Percentiles rank a stretch among this genome's conserved stretches.
phyloP scores from a whole-genome alignment of 2,797 vertebrate species.

The Apogon hyalosoma region DNA sequence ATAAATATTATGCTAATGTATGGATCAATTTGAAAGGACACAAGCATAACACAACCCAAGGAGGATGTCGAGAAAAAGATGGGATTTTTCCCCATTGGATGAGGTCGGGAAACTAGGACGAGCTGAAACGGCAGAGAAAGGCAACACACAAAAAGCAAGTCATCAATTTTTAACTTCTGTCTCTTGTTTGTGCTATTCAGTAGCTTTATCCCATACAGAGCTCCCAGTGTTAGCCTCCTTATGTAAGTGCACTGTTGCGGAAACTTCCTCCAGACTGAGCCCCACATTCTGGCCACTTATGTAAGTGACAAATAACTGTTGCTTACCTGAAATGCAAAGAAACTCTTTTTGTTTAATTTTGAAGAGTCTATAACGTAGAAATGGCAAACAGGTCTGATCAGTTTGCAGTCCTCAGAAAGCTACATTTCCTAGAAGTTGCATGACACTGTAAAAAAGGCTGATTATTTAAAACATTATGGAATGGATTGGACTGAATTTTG shows the following conservation, averaged over 20 bases:
- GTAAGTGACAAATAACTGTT: constrained; percentile 40
- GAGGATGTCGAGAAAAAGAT: constrained; percentile 21
- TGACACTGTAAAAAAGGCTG: too few relatives aligned
- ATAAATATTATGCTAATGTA: not conserved
- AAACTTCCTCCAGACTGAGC: constrained; percentile 50
- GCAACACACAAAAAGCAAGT: constrained; percentile 68
- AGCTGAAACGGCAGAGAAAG: constrained; percentile 30
- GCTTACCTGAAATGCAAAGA: not conserved
- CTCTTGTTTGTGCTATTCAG: constrained; percentile 65
- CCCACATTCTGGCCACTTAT: constrained; percentile 41
- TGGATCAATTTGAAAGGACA: not conserved
- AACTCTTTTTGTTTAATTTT: not conserved
- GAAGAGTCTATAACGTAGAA: too few relatives aligned
- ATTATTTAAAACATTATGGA: too few relatives aligned
- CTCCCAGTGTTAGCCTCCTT: constrained; percentile 47
- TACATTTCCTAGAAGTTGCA: not conserved
- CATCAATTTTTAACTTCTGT: constrained; percentile 75
- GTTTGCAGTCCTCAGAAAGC: not conserved
- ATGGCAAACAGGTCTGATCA: too few relatives aligned
- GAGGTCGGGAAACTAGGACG: constrained; percentile 70
- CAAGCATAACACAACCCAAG: not conserved
- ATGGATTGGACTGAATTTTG: not conserved
- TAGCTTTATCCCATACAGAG: constrained; percentile 52
- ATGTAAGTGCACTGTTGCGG: constrained; percentile 59
- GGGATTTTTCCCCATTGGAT: constrained; percentile 19